phyloP scores from a whole-genome alignment of 2,888 invertebrate species.

The Lordiphosa andalusiaca region DNA sequence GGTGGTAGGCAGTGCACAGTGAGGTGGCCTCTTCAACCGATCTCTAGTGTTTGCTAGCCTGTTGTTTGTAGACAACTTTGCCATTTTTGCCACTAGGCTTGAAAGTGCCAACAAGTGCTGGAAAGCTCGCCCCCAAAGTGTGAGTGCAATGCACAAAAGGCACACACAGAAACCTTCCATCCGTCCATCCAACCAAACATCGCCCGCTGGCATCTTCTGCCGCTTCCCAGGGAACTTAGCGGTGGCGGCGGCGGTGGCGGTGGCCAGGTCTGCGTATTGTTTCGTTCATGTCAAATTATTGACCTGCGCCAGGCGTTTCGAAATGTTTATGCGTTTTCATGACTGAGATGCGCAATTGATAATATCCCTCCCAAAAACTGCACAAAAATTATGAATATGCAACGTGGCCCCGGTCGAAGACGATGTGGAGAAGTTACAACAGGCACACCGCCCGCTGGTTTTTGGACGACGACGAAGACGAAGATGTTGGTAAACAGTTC shows the following conservation, averaged over 20 bases:
- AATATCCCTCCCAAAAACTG: slow-evolving; percentile 52
- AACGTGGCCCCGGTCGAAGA: slow-evolving; percentile 34
- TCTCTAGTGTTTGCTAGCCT: slow-evolving; percentile 65
- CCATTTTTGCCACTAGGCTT: slow-evolving; percentile 26
- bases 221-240: slow-evolving; percentile 17
- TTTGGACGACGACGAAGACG: neutral
- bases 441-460: slow-evolving; percentile 59
- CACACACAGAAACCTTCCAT: slow-evolving; percentile 54
- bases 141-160: neutral
- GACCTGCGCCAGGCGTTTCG: slow-evolving; percentile 72
- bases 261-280: slow-evolving; percentile 68
- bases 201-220: slow-evolving; percentile 18
- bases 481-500: slow-evolving; percentile 23
- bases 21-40: slow-evolving; percentile 30
- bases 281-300: slow-evolving; percentile 79
- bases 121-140: slow-evolving; percentile 15
- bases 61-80: slow-evolving; percentile 65
- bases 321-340: slow-evolving; percentile 79
- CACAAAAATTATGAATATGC: slow-evolving; percentile 66
- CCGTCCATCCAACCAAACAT: slow-evolving; percentile 35
- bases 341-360: slow-evolving; percentile 79
- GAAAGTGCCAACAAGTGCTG: slow-evolving; percentile 27
- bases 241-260: slow-evolving; percentile 6
- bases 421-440: neutral
- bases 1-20: slow-evolving; percentile 7